Percentiles rank a stretch among this genome's conserved stretches.
These are phyloP conservation scores for Carassius carassius DNA, from an alignment of 2,113 vertebrate genomes.

Conservation along the genomic window DNA sequence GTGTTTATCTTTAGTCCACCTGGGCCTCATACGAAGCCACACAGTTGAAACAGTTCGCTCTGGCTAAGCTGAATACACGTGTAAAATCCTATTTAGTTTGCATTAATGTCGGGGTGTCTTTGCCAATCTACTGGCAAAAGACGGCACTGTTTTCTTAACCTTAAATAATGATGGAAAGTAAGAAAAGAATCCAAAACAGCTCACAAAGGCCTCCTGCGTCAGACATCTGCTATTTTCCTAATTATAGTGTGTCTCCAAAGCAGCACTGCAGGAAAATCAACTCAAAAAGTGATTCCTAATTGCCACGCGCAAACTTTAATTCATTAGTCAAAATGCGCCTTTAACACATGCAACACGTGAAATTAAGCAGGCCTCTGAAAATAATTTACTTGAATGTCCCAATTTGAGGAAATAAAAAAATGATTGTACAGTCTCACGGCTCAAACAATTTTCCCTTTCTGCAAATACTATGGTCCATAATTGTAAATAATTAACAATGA, in stretches of 20 bases:
- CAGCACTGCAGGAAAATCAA: background rate
- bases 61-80: conserved; percentile 74
- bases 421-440: background rate
- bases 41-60: conserved; percentile 72
- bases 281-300: background rate
- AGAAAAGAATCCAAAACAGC: background rate
- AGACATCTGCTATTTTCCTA: background rate
- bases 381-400: background rate
- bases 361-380: background rate
- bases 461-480: background rate
- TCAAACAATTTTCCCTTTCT: background rate
- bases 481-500: background rate
- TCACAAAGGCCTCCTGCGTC: background rate
- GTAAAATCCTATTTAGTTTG: conserved; percentile 79
- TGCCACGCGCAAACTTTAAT: background rate
- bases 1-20: background rate
- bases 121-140: conserved; percentile 68
- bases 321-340: background rate
- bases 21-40: conserved; percentile 48
- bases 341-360: background rate
- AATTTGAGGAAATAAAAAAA: background rate
- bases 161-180: conserved; percentile 72
- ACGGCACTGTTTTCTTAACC: conserved; percentile 81
- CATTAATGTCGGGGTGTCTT: conserved; percentile 65
- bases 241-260: background rate